Evolutionary conservation across 2,888 invertebrate species (phyloP), one percentile per base, ranked within the genome.

Genomic region (Drosophila maculinotata): DNA sequence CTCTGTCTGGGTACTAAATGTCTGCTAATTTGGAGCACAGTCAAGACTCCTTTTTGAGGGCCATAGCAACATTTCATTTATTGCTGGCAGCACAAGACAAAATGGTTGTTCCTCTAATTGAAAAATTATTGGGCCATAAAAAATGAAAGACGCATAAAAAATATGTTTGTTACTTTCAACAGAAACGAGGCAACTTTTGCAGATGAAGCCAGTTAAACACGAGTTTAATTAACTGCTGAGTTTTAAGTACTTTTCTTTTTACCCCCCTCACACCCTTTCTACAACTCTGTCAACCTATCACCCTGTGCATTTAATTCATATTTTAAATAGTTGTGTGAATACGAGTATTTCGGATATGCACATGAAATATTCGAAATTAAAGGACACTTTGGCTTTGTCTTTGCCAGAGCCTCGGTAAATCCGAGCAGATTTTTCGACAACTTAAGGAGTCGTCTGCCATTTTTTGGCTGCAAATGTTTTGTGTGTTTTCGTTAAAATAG

Each of bases 61-160:
- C 71, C 54, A 71, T 59, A 57, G 81, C 69, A 77, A 60, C 86
- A 87, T 85, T 82, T 88, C 76, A 85, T 80, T 87, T 87, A 80
- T 87, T 68, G 59, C 88, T 41, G 48, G 23, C 44, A 68, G 63
- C 65, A 47, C 54, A 66, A 82, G 86, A 75, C 83, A 68, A 65
- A 75, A 71, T 71, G 79, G 53, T 68, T 72, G 63, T 59, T 56
- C 77, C 53, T 76, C 77, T 88, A 82, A 82, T 88, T 88, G 88
- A 82, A 82, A 88, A 82, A 86, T 86, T 87, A 88, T 86, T 83
- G 81, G 65, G 73, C 77, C 88, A 83, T 88, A 79, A 82, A 81
- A 88, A 87, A 81, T 88, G 87, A 76, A 83, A 79, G 76, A 56
- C 52, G 52, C 67, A 59, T 83, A 64, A 79, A 66, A 76, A 76